A percentile compares a stretch with the other conserved stretches of the same genome.
Evolutionary conservation across 2,888 invertebrate genomes (phyloP).

Genomic region (Hydraecia micacea): DNA sequence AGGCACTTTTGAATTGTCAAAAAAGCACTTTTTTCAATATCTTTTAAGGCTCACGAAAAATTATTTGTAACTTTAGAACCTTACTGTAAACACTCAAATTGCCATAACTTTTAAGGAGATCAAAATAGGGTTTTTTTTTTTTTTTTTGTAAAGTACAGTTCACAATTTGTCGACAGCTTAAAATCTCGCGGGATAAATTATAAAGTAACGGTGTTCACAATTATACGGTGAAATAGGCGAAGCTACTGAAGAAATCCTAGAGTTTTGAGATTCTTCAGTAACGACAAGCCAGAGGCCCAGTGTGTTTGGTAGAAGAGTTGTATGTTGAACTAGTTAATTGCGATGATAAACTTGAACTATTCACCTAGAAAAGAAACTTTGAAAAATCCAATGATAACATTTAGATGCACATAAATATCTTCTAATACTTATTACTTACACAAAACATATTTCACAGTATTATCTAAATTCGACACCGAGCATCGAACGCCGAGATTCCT

Average conservation of each 20-base stretch:
- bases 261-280: background rate
- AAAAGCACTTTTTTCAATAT: too few species aligned
- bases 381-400: background rate
- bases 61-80: too few species aligned
- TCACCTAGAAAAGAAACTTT: background rate
- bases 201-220: too few species aligned
- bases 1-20: too few species aligned
- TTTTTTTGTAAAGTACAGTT: too few species aligned
- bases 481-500: conserved; percentile 52
- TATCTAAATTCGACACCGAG: conserved; percentile 41
- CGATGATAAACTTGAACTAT: background rate
- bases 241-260: background rate
- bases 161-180: too few species aligned
- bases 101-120: too few species aligned
- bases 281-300: background rate
- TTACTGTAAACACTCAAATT: too few species aligned
- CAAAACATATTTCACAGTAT: conserved; percentile 5
- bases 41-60: too few species aligned
- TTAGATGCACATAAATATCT: background rate
- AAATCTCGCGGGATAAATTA: too few species aligned
- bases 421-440: background rate
- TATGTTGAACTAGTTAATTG: background rate
- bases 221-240: background rate
- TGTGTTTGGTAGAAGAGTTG: background rate
- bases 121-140: too few species aligned